These are phyloP conservation scores for Rhopalosiphum nymphaeae DNA, from an alignment of 2,888 invertebrate genomes.

Conservation along the genomic window DNA sequence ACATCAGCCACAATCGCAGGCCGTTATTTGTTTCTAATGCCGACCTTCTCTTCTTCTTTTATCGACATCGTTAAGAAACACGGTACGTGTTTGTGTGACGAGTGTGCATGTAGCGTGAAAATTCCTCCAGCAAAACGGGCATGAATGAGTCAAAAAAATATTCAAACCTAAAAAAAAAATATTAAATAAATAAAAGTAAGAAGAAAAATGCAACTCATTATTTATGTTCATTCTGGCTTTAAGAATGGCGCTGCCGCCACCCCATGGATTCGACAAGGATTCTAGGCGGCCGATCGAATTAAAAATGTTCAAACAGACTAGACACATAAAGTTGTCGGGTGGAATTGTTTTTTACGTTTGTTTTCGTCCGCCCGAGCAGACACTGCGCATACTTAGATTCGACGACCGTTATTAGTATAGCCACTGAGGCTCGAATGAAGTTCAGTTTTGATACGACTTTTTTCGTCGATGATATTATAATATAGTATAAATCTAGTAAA, in stretches of 20 bases:
- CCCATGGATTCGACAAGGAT: background rate
- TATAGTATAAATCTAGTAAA: background rate
- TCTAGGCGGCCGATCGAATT: constrained; percentile 28
- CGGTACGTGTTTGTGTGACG: background rate
- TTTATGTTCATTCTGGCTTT: constrained; percentile 45
- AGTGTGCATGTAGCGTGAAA: background rate
- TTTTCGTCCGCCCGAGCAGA: background rate
- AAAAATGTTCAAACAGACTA: constrained; percentile 39
- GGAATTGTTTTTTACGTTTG: background rate
- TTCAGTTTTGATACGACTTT: background rate
- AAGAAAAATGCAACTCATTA: constrained; percentile 27
- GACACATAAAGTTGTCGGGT: background rate
- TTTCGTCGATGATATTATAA: background rate
- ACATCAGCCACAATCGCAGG: background rate
- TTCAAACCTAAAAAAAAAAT: background rate
- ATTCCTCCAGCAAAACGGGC: background rate
- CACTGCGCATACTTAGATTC: background rate
- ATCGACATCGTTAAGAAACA: constrained; percentile 3
- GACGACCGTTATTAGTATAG: background rate
- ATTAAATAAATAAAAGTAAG: background rate
- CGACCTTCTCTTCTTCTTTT: constrained; percentile 18
- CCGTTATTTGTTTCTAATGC: background rate
- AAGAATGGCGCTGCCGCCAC: background rate
- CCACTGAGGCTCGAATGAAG: background rate
- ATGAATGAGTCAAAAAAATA: background rate